phyloP scores from a whole-genome alignment of 2,888 invertebrate genomes.

The Mycalesis mineus region DNA sequence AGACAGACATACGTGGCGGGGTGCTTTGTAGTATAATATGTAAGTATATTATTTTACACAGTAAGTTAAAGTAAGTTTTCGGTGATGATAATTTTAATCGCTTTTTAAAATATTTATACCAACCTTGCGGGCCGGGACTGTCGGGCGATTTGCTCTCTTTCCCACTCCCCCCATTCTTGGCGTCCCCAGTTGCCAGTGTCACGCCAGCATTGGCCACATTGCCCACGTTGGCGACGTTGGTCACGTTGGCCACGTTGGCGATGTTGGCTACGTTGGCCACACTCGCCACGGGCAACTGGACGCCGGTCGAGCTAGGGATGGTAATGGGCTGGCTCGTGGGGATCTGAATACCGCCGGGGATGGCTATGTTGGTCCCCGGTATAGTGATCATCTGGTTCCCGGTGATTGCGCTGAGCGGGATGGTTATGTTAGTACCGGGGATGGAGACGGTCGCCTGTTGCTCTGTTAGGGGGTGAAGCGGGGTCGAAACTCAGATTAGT shows the following conservation, averaged over 20 bases:
- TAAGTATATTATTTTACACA: no score
- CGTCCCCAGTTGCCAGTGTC: slow-evolving; percentile 34
- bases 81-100: no score
- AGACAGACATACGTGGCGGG: no score
- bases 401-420: slow-evolving; percentile 73
- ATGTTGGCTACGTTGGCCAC: slow-evolving; percentile 39
- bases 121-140: slow-evolving; percentile 55
- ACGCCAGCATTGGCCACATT: slow-evolving; percentile 67
- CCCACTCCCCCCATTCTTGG: slow-evolving; percentile 68
- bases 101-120: slow-evolving; percentile 35
- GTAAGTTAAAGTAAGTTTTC: no score
- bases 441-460: slow-evolving; percentile 78
- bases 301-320: slow-evolving; percentile 49
- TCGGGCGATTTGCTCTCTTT: slow-evolving; percentile 29
- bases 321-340: slow-evolving; percentile 47
- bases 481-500: slow-evolving; percentile 67
- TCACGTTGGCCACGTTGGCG: slow-evolving; percentile 28
- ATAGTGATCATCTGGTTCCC: slow-evolving; percentile 74
- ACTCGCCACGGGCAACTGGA: slow-evolving; percentile 41
- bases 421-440: slow-evolving; percentile 81
- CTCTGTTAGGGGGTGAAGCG: slow-evolving; percentile 53
- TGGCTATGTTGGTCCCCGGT: slow-evolving; percentile 75
- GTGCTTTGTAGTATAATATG: no score
- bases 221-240: slow-evolving; percentile 60
- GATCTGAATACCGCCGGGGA: slow-evolving; percentile 42